phyloP scores from a whole-genome alignment of 1,140 invertebrate species.

The Popillia japonica region DNA sequence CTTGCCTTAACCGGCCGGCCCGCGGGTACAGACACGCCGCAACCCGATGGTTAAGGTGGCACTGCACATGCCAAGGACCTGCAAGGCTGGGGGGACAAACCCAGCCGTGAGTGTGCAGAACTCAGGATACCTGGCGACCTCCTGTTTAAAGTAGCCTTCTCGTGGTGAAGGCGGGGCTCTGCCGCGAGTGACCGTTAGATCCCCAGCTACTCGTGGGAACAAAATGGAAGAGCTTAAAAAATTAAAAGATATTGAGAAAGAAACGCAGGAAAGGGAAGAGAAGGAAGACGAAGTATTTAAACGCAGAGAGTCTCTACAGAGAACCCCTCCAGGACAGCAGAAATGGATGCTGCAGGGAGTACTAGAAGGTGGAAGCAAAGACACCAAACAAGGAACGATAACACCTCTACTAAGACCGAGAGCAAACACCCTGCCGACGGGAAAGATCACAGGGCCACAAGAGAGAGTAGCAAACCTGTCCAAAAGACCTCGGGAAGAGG shows the following conservation, averaged over 20 bases:
- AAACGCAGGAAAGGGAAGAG: neutral
- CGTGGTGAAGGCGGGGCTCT: neutral
- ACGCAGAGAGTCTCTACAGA: neutral
- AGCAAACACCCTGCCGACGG: neutral
- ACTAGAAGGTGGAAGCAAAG: neutral
- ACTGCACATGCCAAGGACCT: neutral
- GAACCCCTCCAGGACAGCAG: neutral
- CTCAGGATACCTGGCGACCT: neutral
- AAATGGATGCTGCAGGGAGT: neutral
- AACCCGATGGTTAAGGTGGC: neutral
- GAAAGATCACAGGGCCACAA: neutral
- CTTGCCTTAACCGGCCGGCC: neutral
- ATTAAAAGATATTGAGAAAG: neutral
- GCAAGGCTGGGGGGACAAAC: neutral
- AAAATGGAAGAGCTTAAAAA: neutral
- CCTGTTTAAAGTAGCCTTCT: neutral
- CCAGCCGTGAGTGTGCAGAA: neutral
- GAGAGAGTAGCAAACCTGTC: neutral
- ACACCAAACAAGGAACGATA: neutral
- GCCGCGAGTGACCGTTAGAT: neutral
- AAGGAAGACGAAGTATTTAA: neutral
- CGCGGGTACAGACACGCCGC: neutral
- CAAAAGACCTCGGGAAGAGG: neutral
- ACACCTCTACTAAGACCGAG: neutral
- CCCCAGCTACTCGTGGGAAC: slow-evolving; percentile 1